Percentiles rank a stretch among this genome's conserved stretches.
These are phyloP conservation scores for Lamellibrachia luymesi DNA, from an alignment of 1,140 invertebrate species.

Conservation along the genomic window DNA sequence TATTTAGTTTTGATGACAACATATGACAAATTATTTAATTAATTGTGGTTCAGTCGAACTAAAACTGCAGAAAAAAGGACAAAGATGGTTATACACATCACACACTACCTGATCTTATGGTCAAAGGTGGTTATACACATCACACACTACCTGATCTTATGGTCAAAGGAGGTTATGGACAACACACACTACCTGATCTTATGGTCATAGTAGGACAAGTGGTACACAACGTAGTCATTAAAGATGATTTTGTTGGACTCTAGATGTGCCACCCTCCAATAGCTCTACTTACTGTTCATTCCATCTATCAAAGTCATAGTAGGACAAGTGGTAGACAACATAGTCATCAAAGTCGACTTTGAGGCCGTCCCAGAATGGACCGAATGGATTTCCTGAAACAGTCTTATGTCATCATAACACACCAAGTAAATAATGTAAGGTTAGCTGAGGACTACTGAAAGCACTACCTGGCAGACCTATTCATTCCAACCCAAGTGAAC, in stretches of 20 bases:
- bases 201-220: background rate
- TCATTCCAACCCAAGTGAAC: background rate
- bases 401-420: background rate
- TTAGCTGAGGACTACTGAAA: no score
- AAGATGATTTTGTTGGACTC: no score
- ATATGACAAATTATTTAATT: no score
- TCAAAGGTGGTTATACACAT: background rate
- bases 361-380: constrained; percentile 96
- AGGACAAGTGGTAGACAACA: constrained; percentile 85
- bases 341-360: constrained; percentile 82
- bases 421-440: background rate
- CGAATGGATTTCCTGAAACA: constrained; percentile 85
- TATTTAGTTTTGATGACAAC: no score
- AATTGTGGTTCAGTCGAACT: background rate
- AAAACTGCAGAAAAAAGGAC: background rate
- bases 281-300: constrained; percentile 9
- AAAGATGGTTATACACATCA: background rate
- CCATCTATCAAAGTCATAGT: constrained; percentile 65
- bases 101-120: background rate
- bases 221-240: background rate
- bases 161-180: background rate
- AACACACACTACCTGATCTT: background rate
- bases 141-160: background rate
- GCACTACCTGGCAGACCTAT: no score
- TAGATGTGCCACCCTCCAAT: background rate